Conservation (phyloP, 2,888 invertebrate genomes). For the Criorhina ranunculi region DNA sequence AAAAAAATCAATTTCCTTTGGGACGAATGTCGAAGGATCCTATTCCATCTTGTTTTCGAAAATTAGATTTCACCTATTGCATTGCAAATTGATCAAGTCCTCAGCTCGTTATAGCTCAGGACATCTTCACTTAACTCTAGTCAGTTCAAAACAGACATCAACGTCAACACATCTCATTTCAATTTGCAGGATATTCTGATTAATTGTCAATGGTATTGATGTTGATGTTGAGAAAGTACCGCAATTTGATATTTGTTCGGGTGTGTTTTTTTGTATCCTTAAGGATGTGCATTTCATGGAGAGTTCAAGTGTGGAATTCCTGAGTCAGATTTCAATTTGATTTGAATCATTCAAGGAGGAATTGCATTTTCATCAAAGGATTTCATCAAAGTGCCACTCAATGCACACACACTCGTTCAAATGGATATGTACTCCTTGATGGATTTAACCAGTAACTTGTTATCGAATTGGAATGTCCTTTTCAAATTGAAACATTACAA, state of each 20-base stretch:
- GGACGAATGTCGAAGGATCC: conserved; percentile 17
- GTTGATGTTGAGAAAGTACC: conserved; percentile 18
- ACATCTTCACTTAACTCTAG: conserved; percentile 20
- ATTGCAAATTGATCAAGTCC: conserved; percentile 9
- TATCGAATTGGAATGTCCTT: conserved; percentile 9
- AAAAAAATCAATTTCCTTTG: conserved; percentile 50
- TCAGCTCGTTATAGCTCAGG: conserved; percentile 1
- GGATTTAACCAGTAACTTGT: conserved; percentile 4
- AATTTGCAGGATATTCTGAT: conserved; percentile 50
- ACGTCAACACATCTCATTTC: conserved; percentile 29
- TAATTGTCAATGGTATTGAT: conserved; percentile 54
- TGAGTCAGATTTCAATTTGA: conserved; percentile 9
- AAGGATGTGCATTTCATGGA: neutral
- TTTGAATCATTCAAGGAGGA: conserved; percentile 44
- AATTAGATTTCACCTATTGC: conserved; percentile 45
- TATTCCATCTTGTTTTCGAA: neutral
- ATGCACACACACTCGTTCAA: conserved; percentile 5
- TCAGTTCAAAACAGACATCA: neutral
- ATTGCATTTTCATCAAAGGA: conserved; percentile 5
- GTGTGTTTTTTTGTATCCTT: neutral
- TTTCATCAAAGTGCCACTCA: conserved; percentile 14
- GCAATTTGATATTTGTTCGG: conserved; percentile 14
- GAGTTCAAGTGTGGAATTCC: neutral
- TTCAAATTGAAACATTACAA: conserved; percentile 35
- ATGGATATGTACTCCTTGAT: conserved; percentile 21